These are phyloP conservation scores for Onychomys arenicola DNA, from an alignment of 2,797 vertebrate species.

Conservation along the genomic window DNA sequence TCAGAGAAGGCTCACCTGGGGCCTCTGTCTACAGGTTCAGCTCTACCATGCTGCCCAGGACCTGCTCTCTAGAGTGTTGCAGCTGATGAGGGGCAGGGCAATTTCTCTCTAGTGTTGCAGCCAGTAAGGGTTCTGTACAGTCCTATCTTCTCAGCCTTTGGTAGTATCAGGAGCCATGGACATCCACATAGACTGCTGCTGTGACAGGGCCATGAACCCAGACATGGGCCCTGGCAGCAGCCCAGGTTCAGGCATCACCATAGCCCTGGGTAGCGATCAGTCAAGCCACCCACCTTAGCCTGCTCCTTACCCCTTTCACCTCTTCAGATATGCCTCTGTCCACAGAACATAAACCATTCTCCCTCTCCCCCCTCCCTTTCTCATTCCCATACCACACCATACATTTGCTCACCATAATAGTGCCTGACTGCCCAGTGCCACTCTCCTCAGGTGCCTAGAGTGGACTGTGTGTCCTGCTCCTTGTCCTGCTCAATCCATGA, in stretches of 20 bases:
- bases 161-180: not conserved
- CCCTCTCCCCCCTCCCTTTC: no score
- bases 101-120: not conserved
- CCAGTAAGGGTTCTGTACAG: not conserved
- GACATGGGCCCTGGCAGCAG: no score
- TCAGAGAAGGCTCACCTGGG: no score
- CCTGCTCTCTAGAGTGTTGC: no score
- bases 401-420: not conserved
- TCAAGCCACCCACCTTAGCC: not conserved
- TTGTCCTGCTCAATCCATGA: not conserved
- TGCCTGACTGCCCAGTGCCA: not conserved
- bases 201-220: no score
- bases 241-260: not conserved
- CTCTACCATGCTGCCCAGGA: no score
- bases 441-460: not conserved
- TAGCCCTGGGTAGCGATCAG: not conserved
- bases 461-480: not conserved
- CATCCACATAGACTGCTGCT: not conserved
- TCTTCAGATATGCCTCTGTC: not conserved
- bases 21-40: no score
- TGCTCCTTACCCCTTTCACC: not conserved
- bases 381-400: not conserved
- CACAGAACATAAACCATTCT: not conserved
- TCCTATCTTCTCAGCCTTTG: no score
- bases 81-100: no score